These are phyloP conservation scores for Gnatocerus cornutus DNA, from an alignment of 2,888 invertebrate genomes.

Conservation along the genomic window DNA sequence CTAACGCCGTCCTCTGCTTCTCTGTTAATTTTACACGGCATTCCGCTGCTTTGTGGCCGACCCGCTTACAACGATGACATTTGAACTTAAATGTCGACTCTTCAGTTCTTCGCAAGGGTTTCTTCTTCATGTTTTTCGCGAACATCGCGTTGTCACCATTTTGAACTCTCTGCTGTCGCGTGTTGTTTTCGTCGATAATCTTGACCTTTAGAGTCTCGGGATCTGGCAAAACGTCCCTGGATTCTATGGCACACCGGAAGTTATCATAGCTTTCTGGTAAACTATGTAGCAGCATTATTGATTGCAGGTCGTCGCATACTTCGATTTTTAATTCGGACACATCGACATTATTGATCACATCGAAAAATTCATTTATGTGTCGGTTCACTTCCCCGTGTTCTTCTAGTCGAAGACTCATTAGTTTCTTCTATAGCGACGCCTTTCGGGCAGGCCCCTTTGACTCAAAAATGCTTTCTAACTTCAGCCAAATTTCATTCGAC, in stretches of 20 bases:
- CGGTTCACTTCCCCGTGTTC: conserved; percentile 62
- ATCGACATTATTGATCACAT: conserved; percentile 63
- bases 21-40: no score
- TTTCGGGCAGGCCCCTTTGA: conserved; percentile 67
- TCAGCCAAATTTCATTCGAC: conserved; percentile 65
- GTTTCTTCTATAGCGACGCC: conserved; percentile 66
- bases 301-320: conserved; percentile 61
- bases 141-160: no score
- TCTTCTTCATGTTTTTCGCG: not conserved
- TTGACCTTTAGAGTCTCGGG: not conserved
- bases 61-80: not conserved
- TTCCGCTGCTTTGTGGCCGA: not conserved
- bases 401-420: conserved; percentile 63
- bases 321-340: conserved; percentile 62
- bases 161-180: not conserved
- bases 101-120: not conserved
- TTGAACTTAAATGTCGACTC: not conserved
- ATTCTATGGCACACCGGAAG: conserved; percentile 49
- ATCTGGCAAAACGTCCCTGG: not conserved
- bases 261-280: conserved; percentile 62
- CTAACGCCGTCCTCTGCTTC: not conserved
- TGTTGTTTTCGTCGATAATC: not conserved
- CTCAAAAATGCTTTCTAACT: conserved; percentile 63
- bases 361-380: conserved; percentile 64
- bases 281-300: conserved; percentile 64